Base-by-base conservation (phyloP, 2,113 vertebrate genomes). In the Oreocharis arfaki region DNA sequence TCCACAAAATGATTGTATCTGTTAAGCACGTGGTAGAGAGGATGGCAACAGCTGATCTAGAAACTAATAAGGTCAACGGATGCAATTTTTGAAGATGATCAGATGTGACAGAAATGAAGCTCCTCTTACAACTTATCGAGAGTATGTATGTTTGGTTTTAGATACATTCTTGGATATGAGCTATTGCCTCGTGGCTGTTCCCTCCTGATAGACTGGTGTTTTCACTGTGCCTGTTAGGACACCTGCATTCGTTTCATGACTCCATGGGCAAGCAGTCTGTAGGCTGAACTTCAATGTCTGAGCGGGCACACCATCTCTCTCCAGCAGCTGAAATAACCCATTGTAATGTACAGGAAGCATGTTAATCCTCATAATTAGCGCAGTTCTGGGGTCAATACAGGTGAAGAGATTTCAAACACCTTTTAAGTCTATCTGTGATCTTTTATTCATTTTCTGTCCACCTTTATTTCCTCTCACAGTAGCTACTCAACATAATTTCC, bases 291-390 rank as follows among this genome's bases (percentile, higher is more conserved):
- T 92, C 22, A 85, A 24, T 91, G 55, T 78, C 67, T 89, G 95
- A 90, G 86, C 96, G 96, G 70, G 94, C 96, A 95, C 78, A 78
- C 27, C 35, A 52, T 85, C 69, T 89, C 67, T 71, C 78, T 83
- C 81, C 81, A 93, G 65, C 88, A 96, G 88, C 60, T 89, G 94
- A 90, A 57, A 30, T 55, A 84, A 80, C 52, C 71, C 84, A 68
- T 93, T 95, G 90, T 95, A 96, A 75, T n/a, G 23, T 49, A 61
- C 76, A 87, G 93, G 83, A 97, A 90, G 56, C 68, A 57, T 92
- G 86, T 60, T 97, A 97, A 96, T 97, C 67, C 83, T 90, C 86
- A 85, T 93, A 95, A 97, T 96, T 96, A 96, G 35, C 84, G 87
- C 57, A 77, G 60, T 96, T 91, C 90, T 85, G 52, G 27, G 81